Evolutionary conservation across 2,113 vertebrate species (phyloP).

Genomic region (Pteronura brasiliensis): DNA sequence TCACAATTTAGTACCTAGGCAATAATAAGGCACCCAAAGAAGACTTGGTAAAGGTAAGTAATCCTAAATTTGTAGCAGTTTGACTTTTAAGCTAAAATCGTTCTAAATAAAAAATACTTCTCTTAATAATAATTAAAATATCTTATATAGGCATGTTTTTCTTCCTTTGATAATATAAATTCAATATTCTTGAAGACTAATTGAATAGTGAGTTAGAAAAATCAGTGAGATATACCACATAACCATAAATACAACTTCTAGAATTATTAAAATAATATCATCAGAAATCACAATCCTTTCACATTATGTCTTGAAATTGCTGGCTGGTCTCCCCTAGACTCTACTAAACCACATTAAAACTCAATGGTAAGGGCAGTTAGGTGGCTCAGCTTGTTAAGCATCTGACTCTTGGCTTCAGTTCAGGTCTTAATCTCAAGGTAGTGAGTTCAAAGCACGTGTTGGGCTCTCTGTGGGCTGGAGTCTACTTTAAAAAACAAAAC

Average conservation of each 20-base stretch:
- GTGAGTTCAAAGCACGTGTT: not conserved
- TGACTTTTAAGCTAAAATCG: conserved; percentile 13
- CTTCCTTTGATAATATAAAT: not conserved
- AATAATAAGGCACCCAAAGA: not conserved
- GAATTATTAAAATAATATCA: not conserved
- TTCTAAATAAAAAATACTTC: conserved; percentile 1
- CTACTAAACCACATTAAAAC: not conserved
- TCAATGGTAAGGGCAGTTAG: not conserved
- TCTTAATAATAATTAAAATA: not conserved
- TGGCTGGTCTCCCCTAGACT: not conserved
- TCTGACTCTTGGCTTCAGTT: not conserved
- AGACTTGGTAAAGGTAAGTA: not conserved
- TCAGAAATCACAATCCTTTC: not conserved
- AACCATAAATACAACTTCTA: not conserved
- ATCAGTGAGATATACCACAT: not conserved
- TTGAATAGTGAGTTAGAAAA: not conserved
- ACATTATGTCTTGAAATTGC: not conserved
- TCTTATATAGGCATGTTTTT: not conserved
- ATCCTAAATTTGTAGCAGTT: not conserved
- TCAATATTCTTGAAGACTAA: not conserved
- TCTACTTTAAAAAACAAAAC: not conserved
- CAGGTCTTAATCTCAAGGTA: not conserved
- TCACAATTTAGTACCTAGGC: not conserved
- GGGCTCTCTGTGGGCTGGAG: not conserved
- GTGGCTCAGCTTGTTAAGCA: not conserved